Base-by-base conservation (phyloP, 2,113 vertebrate genomes). In the Nothobranchius kuhntae region DNA sequence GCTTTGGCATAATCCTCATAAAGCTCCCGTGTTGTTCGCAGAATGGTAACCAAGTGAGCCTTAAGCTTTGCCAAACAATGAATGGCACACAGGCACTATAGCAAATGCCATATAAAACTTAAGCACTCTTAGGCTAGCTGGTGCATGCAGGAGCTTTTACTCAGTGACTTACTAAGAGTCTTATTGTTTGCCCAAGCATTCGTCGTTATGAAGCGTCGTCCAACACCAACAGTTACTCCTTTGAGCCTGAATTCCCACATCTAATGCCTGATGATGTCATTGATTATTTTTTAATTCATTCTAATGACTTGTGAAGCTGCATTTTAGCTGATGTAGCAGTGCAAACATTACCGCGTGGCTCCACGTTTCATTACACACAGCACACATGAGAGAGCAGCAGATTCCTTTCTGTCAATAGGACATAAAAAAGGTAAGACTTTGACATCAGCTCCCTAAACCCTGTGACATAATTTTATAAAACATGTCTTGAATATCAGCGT, bases 1-100 rank as follows among this genome's bases (percentile, higher is more conserved):
- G 82, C 80, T 81, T 82, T 86, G 75, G 82, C 71, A 73, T 87
- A 89, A 89, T 89, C 86, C 82, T 73, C 77, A 73, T 80, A 84
- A 87, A 87, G 73, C 84, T 75, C 65, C 76, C 65, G 57, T 79
- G 75, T 85, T 86, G 78, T 83, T 83, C 75, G 75, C 77, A 78
- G 82, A 84, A 77, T 81, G 68, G 71, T 77, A 77, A 86, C 83
- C 81, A 83, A 84, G 78, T 81, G 69, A 75, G 76, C 59, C 48
- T 62, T 68, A 75, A 81, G 86, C 85, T 80, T 78, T 73, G 78
- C 74, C 75, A 84, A 70, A 85, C 83, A 89, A 78, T 81, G 80
- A 82, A 80, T 73, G 55, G 59, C 78, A 78, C 57, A 84, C 74
- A 61, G 68, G 46, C 70, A 63, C 46, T 53, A 57, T 52, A 61